Base-by-base conservation (phyloP, 2,888 invertebrate species). In the Fragum fragum region DNA sequence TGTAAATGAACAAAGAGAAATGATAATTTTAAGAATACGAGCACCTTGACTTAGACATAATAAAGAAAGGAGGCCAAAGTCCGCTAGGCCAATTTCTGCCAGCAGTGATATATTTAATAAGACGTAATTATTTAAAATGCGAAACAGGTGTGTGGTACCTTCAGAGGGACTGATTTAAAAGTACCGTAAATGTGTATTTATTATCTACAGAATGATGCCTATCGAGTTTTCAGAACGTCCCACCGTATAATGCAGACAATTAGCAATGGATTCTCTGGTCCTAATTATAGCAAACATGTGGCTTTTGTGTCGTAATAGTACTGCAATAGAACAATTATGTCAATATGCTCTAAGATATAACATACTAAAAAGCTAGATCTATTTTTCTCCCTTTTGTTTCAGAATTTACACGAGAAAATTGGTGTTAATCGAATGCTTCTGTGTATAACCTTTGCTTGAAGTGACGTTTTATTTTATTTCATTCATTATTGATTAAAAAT, bases 71-170 rank as follows among this genome's bases (percentile, higher is more conserved):
- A 47, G 47, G 47, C n/a, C 47, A n/a, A 47, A 47, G 47, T 47
- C 47, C 47, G 47, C 47, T 47, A 47, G 47, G 47, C 47, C 47
- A 47, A 47, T 47, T 47, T 14, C 32, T 18, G 47, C 5, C 47
- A 47, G 47, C 47, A n/a, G n/a, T 9, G 16, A 47, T 47, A 47
- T 47, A 47, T 47, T 47, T 2, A 47, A 47, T 47, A 47, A 47
- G 47, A 47, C 47, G 14, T 47, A 47, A 47, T 47, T 47, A 57
- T 23, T 57, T 57, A 28, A 28, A 23, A 57, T 57, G 26, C 11
- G 57, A 28, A 57, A 57, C 57, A 57, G 57, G 57, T 57, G 57
- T 26, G 16, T 14, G 26, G 57, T 57, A 57, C 57, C 2, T 47
- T 47, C n/a, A 14, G 14, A n/a, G 3, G 16, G 16, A 3, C n/a